Conservation (phyloP, 2,113 vertebrate species). For the Chloropsis cyanopogon region DNA sequence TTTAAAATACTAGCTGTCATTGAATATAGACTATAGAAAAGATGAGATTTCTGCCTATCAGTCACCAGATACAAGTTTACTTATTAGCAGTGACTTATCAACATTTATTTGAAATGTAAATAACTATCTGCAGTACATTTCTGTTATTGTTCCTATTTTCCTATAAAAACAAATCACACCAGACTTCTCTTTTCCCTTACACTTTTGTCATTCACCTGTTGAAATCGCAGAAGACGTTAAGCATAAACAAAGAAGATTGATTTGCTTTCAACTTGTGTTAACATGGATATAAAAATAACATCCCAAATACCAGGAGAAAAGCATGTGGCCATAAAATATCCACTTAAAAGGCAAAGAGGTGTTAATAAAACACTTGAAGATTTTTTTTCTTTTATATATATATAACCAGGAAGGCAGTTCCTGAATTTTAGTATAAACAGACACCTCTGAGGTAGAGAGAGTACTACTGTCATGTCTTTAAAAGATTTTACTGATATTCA, state of each 20-base stretch:
- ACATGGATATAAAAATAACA: slow-evolving; percentile 69
- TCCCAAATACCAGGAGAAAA: slow-evolving; percentile 13
- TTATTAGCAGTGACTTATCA: not conserved
- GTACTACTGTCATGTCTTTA: not conserved
- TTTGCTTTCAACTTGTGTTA: slow-evolving; percentile 66
- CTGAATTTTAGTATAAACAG: not conserved
- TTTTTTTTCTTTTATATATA: not conserved
- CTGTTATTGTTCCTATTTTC: slow-evolving; percentile 11
- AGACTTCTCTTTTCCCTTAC: not conserved
- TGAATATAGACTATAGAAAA: not conserved
- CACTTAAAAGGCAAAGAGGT: slow-evolving; percentile 67
- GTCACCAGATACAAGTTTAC: not conserved
- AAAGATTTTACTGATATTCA: not conserved
- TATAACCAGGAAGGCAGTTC: not conserved
- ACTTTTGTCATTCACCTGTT: slow-evolving; percentile 62
- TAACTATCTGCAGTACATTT: not conserved
- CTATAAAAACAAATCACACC: slow-evolving; percentile 30
- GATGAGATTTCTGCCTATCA: not conserved
- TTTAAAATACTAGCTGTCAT: not conserved
- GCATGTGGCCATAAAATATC: slow-evolving; percentile 52
- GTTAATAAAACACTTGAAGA: slow-evolving; percentile 31
- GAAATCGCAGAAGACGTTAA: slow-evolving; percentile 7
- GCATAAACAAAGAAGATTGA: slow-evolving; percentile 63
- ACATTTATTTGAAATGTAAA: not conserved
- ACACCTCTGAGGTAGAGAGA: not conserved